Evolutionary conservation across 1,140 invertebrate genomes (phyloP).

Genomic region (Hermetia illucens): DNA sequence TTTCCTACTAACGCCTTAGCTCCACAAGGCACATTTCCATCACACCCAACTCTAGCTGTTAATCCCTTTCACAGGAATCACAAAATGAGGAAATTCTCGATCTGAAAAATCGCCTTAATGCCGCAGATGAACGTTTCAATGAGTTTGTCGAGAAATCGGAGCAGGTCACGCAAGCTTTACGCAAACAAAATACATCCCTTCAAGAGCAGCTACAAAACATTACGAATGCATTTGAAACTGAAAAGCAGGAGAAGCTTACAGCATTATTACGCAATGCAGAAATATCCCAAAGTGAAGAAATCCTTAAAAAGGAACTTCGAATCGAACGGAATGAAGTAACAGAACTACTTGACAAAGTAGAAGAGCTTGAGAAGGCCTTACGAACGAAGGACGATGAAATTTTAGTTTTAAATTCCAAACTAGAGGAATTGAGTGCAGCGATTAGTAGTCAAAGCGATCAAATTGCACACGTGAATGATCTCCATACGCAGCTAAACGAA

Average conservation of each 20-base stretch:
- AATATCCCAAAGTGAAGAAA: slow-evolving; percentile 65
- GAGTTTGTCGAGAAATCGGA: slow-evolving; percentile 26
- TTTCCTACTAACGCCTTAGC: too few relatives aligned
- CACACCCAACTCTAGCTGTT: slow-evolving; percentile 1
- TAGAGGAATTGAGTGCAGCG: slow-evolving; percentile 34
- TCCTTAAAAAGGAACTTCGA: slow-evolving; percentile 52
- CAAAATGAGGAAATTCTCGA: slow-evolving; percentile 19
- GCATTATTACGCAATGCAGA: slow-evolving; percentile 66
- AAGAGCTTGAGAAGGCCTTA: slow-evolving; percentile 30
- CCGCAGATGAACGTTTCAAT: slow-evolving; percentile 24
- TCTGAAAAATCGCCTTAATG: slow-evolving; percentile 17
- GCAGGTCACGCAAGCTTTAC: slow-evolving; percentile 17
- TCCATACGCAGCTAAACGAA: slow-evolving; percentile 63
- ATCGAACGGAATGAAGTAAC: slow-evolving; percentile 28
- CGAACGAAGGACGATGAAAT: slow-evolving; percentile 14
- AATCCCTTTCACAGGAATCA: slow-evolving; percentile 18
- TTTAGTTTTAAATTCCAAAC: slow-evolving; percentile 32
- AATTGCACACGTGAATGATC: slow-evolving; percentile 42
- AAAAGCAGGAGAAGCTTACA: slow-evolving; percentile 59
- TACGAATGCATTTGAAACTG: slow-evolving; percentile 30
- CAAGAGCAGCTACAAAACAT: slow-evolving; percentile 17
- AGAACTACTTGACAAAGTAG: slow-evolving; percentile 35
- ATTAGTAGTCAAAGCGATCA: slow-evolving; percentile 38
- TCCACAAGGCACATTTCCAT: too few relatives aligned
- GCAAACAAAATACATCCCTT: slow-evolving; percentile 14